Evolutionary conservation across 2,888 invertebrate genomes (phyloP).

Genomic region (Philopedon plagiatum): DNA sequence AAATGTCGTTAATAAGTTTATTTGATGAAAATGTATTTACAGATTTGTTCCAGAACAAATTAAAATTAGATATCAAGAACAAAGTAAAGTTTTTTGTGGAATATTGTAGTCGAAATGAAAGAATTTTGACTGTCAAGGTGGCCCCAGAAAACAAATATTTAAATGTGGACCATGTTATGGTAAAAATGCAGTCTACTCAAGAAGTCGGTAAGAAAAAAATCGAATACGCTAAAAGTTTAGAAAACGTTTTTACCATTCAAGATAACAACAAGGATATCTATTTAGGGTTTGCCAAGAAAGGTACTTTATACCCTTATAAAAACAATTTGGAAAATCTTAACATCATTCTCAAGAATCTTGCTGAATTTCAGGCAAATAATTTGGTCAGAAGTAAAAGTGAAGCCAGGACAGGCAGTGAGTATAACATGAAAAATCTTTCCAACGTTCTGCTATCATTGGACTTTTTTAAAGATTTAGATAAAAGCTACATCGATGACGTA

Average conservation of each 20-base stretch:
- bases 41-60: neutral
- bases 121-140: neutral
- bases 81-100: neutral
- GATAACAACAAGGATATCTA: neutral
- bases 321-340: neutral
- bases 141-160: neutral
- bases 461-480: neutral
- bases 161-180: neutral
- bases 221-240: neutral
- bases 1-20: neutral
- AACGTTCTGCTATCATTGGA: neutral
- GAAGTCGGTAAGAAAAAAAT: neutral
- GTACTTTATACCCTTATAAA: neutral
- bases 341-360: neutral
- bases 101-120: neutral
- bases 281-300: neutral
- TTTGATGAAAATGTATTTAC: neutral
- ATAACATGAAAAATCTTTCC: neutral
- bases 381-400: no score
- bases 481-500: neutral
- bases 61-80: neutral
- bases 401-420: no score
- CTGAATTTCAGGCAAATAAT: neutral
- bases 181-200: neutral
- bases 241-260: neutral